A percentile compares a stretch with the other conserved stretches of the same genome.
phyloP scores from a whole-genome alignment of 1,140 invertebrate genomes.

The Acromyrmex echinatior region DNA sequence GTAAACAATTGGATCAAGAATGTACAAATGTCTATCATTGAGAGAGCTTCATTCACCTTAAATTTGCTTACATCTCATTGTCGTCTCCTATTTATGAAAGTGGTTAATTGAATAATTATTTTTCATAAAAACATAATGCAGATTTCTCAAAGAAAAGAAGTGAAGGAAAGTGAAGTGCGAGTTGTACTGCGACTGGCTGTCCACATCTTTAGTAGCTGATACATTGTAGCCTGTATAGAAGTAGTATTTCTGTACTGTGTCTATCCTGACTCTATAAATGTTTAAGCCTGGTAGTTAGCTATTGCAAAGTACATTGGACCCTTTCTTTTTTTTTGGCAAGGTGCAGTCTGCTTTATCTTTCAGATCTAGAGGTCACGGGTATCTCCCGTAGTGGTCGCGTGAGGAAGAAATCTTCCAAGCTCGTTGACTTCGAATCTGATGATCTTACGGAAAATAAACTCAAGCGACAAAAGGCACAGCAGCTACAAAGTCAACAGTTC shows the following conservation, averaged over 20 bases:
- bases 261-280: slow-evolving; percentile 52
- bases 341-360: slow-evolving; percentile 82
- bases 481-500: slow-evolving; percentile 82
- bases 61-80: background rate
- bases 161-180: slow-evolving; percentile 11
- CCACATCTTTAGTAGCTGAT: slow-evolving; percentile 50
- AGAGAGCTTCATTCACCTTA: slow-evolving; percentile 17
- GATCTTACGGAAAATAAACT: slow-evolving; percentile 88
- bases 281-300: slow-evolving; percentile 74
- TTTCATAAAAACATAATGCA: slow-evolving; percentile 10
- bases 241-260: slow-evolving; percentile 41
- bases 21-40: slow-evolving; percentile 12
- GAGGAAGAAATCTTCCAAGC: slow-evolving; percentile 97
- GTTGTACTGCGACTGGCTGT: slow-evolving; percentile 46
- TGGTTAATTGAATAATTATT: slow-evolving; percentile 35
- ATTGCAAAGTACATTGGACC: slow-evolving; percentile 75
- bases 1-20: background rate
- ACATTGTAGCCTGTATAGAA: slow-evolving; percentile 39
- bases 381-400: slow-evolving; percentile 95
- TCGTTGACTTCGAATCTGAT: slow-evolving; percentile 97
- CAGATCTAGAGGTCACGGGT: slow-evolving; percentile 93
- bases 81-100: background rate
- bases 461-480: slow-evolving; percentile 83
- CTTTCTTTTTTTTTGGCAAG: slow-evolving; percentile 80
- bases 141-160: slow-evolving; percentile 1